Percentiles rank a stretch among this genome's conserved stretches.
Conservation (phyloP, 1,140 invertebrate species). For the Mesaphorura yosii region DNA sequence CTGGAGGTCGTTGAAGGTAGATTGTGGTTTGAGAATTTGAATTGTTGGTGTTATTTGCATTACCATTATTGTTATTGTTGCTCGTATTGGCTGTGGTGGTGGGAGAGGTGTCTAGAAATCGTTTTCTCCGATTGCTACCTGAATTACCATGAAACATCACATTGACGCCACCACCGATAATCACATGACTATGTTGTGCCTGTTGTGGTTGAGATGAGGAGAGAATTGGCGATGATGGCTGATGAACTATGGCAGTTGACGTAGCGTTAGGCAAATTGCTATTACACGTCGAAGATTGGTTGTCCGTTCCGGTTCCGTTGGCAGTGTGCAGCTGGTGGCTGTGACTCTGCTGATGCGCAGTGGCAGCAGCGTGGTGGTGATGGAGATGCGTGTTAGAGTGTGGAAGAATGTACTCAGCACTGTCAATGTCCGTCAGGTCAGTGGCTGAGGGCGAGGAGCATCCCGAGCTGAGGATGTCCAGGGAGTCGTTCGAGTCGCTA, state of each 20-base stretch:
- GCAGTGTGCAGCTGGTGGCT: too few relatives aligned
- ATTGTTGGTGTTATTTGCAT: too few relatives aligned
- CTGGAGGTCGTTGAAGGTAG: constrained; percentile 32
- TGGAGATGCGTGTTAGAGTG: not conserved
- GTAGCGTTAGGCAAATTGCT: too few relatives aligned
- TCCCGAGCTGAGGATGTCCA: constrained; percentile 30
- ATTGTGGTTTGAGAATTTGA: not conserved
- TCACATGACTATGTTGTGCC: too few relatives aligned
- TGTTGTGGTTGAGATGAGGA: not conserved
- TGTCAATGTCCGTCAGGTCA: constrained; percentile 32
- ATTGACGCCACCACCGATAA: constrained; percentile 30
- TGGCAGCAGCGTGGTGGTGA: not conserved
- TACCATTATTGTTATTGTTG: too few relatives aligned
- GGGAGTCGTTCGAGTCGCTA: constrained; percentile 30
- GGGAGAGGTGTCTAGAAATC: constrained; percentile 11
- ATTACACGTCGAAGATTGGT: too few relatives aligned
- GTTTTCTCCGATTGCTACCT: constrained; percentile 12
- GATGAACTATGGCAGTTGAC: too few relatives aligned
- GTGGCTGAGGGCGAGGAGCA: constrained; percentile 34
- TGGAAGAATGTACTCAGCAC: constrained; percentile 18
- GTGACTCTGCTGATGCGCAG: not conserved
- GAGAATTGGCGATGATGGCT: not conserved
- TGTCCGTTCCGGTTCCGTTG: too few relatives aligned
- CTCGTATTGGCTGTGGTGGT: not conserved
- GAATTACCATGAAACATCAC: constrained; percentile 32